A percentile compares a stretch with the other conserved stretches of the same genome.
These are phyloP conservation scores for Peromyscus californicus DNA, from an alignment of 2,113 vertebrate genomes.

Conservation along the genomic window DNA sequence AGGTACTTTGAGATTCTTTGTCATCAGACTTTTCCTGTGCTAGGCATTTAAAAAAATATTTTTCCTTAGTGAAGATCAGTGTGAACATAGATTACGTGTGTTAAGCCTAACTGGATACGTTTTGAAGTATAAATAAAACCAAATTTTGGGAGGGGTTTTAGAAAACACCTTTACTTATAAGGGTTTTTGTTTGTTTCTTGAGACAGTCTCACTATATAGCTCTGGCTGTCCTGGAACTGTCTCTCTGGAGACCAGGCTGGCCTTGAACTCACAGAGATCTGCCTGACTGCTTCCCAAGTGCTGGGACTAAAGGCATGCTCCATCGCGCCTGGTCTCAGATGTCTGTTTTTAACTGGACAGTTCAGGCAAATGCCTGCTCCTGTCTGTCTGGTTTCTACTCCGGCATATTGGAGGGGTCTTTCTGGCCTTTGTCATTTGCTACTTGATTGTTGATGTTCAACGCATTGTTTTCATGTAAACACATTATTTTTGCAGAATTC, in stretches of 20 bases:
- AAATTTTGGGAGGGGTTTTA: not conserved
- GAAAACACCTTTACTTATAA: not conserved
- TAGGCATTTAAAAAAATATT: slow-evolving; percentile 37
- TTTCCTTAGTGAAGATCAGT: not conserved
- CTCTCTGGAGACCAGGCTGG: not conserved
- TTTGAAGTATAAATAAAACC: not conserved
- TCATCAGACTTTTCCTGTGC: slow-evolving; percentile 5
- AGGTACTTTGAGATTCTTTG: slow-evolving; percentile 27
- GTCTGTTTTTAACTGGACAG: not conserved
- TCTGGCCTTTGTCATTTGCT: not conserved
- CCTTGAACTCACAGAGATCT: not conserved
- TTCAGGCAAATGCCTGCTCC: not conserved
- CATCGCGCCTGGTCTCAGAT: not conserved
- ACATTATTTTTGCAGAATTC: not conserved
- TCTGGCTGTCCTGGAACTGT: not conserved
- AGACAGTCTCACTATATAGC: not conserved
- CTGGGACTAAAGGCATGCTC: not conserved
- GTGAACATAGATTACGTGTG: not conserved
- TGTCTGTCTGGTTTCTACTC: not conserved
- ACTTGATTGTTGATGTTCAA: not conserved
- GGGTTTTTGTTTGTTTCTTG: not conserved
- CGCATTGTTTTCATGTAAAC: not conserved
- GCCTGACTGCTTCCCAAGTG: not conserved
- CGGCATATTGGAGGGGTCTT: not conserved
- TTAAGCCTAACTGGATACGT: not conserved